A percentile compares a stretch with the other conserved stretches of the same genome.
These are phyloP conservation scores for Gallinago paraguaiae DNA, from an alignment of 2,113 vertebrate species.

Conservation along the genomic window DNA sequence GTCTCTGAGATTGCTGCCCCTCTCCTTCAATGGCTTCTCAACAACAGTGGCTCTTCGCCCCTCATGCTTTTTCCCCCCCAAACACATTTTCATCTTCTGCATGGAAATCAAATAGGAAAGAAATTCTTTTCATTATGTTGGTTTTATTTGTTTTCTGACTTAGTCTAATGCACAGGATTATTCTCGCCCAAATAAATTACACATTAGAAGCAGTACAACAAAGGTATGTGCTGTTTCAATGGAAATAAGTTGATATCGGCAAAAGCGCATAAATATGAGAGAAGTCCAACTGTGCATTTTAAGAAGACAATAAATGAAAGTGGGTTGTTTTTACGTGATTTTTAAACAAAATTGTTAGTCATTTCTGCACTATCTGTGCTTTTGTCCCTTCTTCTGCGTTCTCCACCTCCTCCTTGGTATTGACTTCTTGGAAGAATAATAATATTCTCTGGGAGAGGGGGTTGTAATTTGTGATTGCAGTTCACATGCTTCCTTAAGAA, in stretches of 20 bases:
- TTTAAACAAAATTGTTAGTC: conserved; percentile 1
- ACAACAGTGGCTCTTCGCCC: not conserved
- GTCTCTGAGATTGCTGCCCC: not conserved
- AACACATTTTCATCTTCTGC: not conserved
- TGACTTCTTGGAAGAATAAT: not conserved
- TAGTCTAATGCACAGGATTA: not conserved
- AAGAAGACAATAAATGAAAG: conserved; percentile 4
- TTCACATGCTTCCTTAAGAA: not conserved
- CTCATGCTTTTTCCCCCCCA: not conserved
- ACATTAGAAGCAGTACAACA: not conserved
- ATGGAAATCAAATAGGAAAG: conserved; percentile 6
- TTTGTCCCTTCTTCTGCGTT: not conserved
- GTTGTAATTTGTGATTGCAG: not conserved
- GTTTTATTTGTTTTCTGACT: conserved; percentile 42
- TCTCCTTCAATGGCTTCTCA: not conserved
- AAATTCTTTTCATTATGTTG: conserved; percentile 8
- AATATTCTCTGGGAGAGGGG: not conserved
- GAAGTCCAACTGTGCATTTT: not conserved
- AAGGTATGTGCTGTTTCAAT: not conserved
- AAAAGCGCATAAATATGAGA: not conserved
- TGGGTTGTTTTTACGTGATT: not conserved
- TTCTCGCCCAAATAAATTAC: not conserved
- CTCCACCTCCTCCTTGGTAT: not conserved
- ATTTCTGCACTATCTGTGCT: not conserved
- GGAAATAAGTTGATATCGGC: not conserved